Evolutionary conservation across 2,888 invertebrate species (phyloP).

Genomic region (Tiliacea citrago): DNA sequence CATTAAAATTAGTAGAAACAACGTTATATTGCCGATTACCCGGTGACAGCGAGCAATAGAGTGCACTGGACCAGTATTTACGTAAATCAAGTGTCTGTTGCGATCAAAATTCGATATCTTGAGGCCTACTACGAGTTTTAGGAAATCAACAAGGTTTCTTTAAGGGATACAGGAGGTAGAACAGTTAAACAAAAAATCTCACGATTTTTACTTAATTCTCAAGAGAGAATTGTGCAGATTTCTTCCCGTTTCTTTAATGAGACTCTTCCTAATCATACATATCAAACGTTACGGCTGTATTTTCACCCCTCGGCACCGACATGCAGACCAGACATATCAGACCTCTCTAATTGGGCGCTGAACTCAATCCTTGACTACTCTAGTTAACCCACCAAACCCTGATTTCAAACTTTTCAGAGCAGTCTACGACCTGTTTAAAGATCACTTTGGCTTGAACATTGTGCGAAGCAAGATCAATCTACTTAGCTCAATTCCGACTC

Average conservation of each 20-base stretch:
- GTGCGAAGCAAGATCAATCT: background rate
- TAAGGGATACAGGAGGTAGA: background rate
- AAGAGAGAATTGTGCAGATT: background rate
- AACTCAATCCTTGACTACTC: background rate
- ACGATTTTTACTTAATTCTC: background rate
- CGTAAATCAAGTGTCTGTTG: conserved; percentile 42
- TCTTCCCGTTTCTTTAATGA: background rate
- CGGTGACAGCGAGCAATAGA: conserved; percentile 43
- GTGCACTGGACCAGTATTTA: conserved; percentile 47
- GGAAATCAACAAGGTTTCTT: background rate
- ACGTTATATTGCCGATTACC: conserved; percentile 39
- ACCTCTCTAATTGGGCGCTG: background rate
- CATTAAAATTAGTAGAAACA: conserved; percentile 26
- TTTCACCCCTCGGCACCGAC: background rate
- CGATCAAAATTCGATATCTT: conserved; percentile 44
- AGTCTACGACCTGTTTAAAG: background rate
- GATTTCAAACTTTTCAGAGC: background rate
- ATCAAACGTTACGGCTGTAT: background rate
- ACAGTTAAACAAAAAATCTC: background rate
- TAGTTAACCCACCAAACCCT: background rate
- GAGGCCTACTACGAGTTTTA: conserved; percentile 28
- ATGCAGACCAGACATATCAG: no score
- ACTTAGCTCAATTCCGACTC: background rate
- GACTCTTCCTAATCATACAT: background rate
- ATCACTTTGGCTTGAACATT: background rate